Percentiles rank a stretch among this genome's conserved stretches.
phyloP scores from a whole-genome alignment of 2,888 invertebrate genomes.

The Calameuta idolon region DNA sequence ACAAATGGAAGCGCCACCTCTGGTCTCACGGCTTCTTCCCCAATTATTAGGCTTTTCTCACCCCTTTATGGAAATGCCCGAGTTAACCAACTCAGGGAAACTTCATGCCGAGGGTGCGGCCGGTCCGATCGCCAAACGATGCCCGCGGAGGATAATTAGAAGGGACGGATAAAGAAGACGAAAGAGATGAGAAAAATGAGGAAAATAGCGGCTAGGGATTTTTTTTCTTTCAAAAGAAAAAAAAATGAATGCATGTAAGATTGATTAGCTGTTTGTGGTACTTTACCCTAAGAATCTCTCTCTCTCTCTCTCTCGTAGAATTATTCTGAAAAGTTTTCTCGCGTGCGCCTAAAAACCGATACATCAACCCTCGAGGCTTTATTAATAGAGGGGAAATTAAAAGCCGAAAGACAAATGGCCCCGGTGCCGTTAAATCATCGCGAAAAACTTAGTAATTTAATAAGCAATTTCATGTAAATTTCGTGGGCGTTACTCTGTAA shows the following conservation, averaged over 20 bases:
- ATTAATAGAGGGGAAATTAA: conserved; percentile 55
- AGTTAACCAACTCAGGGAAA: neutral
- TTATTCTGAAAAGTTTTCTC: conserved; percentile 38
- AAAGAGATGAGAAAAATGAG: neutral
- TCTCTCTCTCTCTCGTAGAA: conserved; percentile 12
- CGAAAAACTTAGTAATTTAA: conserved; percentile 63
- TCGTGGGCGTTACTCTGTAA: conserved; percentile 39
- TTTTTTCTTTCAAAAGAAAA: neutral
- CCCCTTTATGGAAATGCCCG: neutral
- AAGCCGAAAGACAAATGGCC: conserved; percentile 60
- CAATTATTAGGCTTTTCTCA: neutral
- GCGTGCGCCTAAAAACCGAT: conserved; percentile 29
- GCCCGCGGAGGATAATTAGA: neutral
- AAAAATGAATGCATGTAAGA: neutral
- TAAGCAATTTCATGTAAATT: conserved; percentile 66
- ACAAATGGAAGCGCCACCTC: conserved; percentile 14
- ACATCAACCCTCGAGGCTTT: conserved; percentile 33
- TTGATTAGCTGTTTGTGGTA: neutral
- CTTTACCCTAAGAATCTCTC: neutral
- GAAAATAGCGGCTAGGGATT: neutral
- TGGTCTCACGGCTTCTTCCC: neutral
- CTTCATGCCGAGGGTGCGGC: neutral
- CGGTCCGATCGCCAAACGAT: neutral
- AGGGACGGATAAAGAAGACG: neutral
- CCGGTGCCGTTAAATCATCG: conserved; percentile 59